Evolutionary conservation across 2,888 invertebrate genomes (phyloP), one percentile per base, ranked within the genome.

Genomic region (Chelonus formosanus): DNA sequence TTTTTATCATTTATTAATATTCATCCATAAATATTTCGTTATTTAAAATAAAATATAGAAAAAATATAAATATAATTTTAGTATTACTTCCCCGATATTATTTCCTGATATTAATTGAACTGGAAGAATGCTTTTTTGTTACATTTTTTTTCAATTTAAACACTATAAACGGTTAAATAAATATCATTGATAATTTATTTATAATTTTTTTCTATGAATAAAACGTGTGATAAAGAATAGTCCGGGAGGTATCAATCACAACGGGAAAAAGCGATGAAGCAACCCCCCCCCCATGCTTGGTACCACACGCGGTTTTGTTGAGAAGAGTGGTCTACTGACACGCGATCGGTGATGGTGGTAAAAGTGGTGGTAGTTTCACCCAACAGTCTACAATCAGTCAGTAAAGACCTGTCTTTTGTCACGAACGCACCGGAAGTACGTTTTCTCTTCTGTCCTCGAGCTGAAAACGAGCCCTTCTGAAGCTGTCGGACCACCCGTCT

Each of bases 381-480:
- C 67, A 65, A 68, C 70, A 56, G 63, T 67, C 66, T 65, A 68
- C 64, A 70, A 67, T 57, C 66, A 71, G 65, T 78, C 76, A 78
- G 80, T 78, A 72, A 75, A 77, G 74, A 75, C 78, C 75, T 76
- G 73, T 67, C 77, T 74, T 72, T 71, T 75, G 75, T 71, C 70
- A 73, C 67, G 75, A 76, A 75, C 78, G 71, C 76, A 76, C 71
- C 71, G 69, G 53, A 67, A 71, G 68, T 64, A 48, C 65, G 55
- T 47, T 63, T 59, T 52, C 61, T 69, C 64, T 68, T 67, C 63
- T 66, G 57, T 69, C 70, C 67, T 67, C 67, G 67, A 72, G 69
- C 68, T 61, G 57, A 69, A 66, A 70, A 72, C 57, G 53, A 71
- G 69, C 77, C 75, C 77, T 20, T 20, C 20, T 20, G 2, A 20